Base-by-base conservation (phyloP, 2,888 invertebrate genomes). In the Drosophila falleni region DNA sequence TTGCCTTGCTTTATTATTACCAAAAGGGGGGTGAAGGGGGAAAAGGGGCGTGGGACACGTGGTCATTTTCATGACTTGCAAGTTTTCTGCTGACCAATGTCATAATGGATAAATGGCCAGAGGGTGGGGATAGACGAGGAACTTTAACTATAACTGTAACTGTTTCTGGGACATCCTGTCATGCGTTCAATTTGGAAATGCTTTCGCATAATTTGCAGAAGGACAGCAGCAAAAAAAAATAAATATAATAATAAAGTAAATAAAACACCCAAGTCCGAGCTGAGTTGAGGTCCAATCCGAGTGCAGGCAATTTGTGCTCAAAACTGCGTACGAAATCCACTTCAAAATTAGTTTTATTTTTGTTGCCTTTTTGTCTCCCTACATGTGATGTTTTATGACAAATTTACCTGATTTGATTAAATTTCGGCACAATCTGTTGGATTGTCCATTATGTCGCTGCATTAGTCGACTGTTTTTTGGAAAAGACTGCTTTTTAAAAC, bases 391-490 rank as follows among this genome's bases (percentile, higher is more conserved):
- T 85, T 91, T 91, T 91, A 91, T 89, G 91, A 89, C 87, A 91
- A 87, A 90, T 89, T 89, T 91, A 91, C 91, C 91, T 91, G 91
- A 91, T 91, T 91, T 91, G 91, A 91, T 91, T 91, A 91, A 84
- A 85, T 89, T 86, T 83, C 37, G 59, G 55, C 66, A 76, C 73
- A 77, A 63, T 59, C 60, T 31, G 56, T 51, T 66, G 61, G 37
- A 49, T 67, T 58, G 54, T 49, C 62, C 63, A 63, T 70, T 58
- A 46, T 23, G 19, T 16, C 23, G 26, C 56, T 59, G 63, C 47
- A 62, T 74, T 79, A 54, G 61, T 53, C 35, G 39, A 35, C 50
- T 49, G 58, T 29, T 69, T 35, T 35, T 11, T 10, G 33, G 26
- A 15, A 15, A n/a, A n/a, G n/a, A n/a, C n/a, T n/a, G n/a, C n/a